Conservation (phyloP, 2,888 invertebrate species). For the Orthosia gracilis region DNA sequence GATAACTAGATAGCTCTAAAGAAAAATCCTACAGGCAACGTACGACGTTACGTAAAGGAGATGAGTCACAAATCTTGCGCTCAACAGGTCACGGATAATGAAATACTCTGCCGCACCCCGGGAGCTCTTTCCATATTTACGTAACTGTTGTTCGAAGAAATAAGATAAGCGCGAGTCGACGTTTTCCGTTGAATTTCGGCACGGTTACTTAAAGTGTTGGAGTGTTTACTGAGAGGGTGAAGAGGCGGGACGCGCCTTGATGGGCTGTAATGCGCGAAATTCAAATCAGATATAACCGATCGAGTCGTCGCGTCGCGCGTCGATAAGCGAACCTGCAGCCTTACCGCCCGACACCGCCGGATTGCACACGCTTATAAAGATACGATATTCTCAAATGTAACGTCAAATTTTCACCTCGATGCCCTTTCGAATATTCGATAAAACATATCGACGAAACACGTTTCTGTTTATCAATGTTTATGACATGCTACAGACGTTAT, state of each 20-base stretch:
- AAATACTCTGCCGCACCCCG: constrained; percentile 84
- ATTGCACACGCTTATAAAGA: constrained; percentile 79
- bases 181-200: constrained; percentile 81
- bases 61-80: constrained; percentile 85
- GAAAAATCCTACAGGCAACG: constrained; percentile 71
- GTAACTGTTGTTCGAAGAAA: constrained; percentile 85
- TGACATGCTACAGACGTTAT: constrained; percentile 14
- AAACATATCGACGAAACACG: constrained; percentile 41
- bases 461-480: constrained; percentile 47
- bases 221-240: constrained; percentile 82
- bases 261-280: constrained; percentile 86
- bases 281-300: constrained; percentile 88
- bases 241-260: constrained; percentile 72
- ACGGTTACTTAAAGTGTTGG: constrained; percentile 82
- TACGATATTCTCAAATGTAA: constrained; percentile 75
- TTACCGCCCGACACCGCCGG: constrained; percentile 74
- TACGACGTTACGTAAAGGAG: constrained; percentile 77
- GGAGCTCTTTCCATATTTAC: constrained; percentile 87
- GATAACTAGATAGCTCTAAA: constrained; percentile 55
- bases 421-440: constrained; percentile 63
- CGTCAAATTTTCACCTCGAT: constrained; percentile 65
- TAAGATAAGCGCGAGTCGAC: constrained; percentile 81
- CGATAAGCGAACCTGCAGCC: constrained; percentile 77
- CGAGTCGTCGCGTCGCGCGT: constrained; percentile 79
- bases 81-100: constrained; percentile 90